Evolutionary conservation across 2,113 vertebrate species (phyloP).

Genomic region (Chamaea fasciata): DNA sequence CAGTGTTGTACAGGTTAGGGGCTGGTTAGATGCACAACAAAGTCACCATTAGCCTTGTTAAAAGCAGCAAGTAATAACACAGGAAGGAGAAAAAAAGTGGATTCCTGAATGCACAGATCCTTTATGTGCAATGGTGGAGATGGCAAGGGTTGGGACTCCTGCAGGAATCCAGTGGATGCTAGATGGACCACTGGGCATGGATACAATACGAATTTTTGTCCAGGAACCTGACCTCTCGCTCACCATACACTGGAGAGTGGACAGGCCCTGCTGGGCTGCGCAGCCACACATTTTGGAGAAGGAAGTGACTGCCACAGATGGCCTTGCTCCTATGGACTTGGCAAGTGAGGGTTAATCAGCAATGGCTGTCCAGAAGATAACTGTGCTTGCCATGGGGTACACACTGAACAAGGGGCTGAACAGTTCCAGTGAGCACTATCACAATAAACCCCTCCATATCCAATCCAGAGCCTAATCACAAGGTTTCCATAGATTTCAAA

Average conservation of each 20-base stretch:
- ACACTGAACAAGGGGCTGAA: neutral
- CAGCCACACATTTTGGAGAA: neutral
- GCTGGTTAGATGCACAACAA: neutral
- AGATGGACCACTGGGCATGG: rapidly evolving
- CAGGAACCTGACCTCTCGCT: neutral
- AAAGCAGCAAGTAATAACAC: neutral
- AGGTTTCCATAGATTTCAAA: neutral
- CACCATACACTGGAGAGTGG: neutral
- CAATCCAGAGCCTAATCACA: neutral
- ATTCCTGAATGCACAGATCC: neutral
- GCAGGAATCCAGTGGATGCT: neutral
- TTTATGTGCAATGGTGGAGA: neutral
- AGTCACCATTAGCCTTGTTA: neutral
- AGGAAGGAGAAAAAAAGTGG: neutral
- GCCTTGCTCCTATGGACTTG: neutral
- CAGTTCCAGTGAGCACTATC: neutral
- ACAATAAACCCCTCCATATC: neutral
- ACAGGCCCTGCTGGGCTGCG: neutral
- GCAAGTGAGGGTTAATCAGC: neutral
- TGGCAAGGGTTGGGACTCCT: neutral
- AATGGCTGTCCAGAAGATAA: neutral
- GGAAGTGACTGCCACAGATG: neutral
- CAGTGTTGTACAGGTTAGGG: neutral
- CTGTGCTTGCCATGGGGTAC: neutral
- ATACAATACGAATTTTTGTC: neutral